These are phyloP conservation scores for Rhyacophila evoluta DNA, from an alignment of 2,888 invertebrate genomes.

Conservation along the genomic window DNA sequence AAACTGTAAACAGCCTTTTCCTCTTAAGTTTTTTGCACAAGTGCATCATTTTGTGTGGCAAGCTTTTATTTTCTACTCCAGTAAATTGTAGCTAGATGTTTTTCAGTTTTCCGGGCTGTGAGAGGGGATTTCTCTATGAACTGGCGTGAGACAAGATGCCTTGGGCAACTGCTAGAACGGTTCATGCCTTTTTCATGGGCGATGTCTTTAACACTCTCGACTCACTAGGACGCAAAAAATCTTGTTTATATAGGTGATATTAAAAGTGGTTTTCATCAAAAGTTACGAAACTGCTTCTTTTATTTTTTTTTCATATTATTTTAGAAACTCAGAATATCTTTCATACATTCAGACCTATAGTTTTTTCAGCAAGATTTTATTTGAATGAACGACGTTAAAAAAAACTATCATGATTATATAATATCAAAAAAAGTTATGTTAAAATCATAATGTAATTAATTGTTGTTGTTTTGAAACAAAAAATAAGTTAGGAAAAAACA, in stretches of 20 bases:
- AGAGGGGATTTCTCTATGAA: background rate
- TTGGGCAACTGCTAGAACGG: background rate
- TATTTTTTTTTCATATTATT: too few species aligned
- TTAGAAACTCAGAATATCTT: too few species aligned
- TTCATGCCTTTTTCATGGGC: background rate
- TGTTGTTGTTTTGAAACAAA: too few species aligned
- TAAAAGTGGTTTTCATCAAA: background rate
- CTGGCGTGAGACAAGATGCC: background rate
- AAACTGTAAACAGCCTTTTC: background rate
- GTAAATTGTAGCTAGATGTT: constrained; percentile 18
- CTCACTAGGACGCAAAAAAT: background rate
- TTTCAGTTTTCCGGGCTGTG: background rate
- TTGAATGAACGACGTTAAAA: too few species aligned
- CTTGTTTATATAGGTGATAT: background rate
- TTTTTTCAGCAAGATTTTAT: too few species aligned
- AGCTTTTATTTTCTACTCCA: background rate
- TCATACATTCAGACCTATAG: too few species aligned
- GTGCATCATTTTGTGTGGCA: background rate
- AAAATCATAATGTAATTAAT: too few species aligned
- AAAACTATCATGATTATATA: too few species aligned
- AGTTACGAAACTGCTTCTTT: too few species aligned
- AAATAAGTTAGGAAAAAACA: too few species aligned
- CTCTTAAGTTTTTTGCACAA: background rate
- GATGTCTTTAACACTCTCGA: background rate
- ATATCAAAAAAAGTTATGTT: too few species aligned